A percentile compares a stretch with the other conserved stretches of the same genome.
Evolutionary conservation across 2,113 vertebrate genomes (phyloP).

Genomic region (Charina bottae): DNA sequence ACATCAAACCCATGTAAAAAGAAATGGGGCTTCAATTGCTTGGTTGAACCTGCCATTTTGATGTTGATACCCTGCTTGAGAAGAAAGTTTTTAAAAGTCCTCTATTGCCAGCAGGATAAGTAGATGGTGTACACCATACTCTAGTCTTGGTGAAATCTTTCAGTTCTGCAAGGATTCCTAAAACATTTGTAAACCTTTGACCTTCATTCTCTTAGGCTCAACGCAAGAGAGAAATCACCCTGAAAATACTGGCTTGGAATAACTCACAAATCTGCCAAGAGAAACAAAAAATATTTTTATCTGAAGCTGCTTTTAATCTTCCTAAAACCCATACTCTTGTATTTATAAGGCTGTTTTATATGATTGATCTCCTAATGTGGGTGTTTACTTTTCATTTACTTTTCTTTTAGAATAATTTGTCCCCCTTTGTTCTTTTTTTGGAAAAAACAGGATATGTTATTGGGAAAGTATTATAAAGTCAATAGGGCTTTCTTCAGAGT

Average conservation of each 20-base stretch:
- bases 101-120: not conserved
- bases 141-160: not conserved
- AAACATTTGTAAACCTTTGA: not conserved
- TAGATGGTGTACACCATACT: not conserved
- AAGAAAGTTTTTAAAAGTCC: not conserved
- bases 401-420: not conserved
- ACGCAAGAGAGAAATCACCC: not conserved
- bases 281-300: not conserved
- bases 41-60: not conserved
- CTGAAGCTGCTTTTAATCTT: not conserved
- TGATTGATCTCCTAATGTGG: not conserved
- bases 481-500: not conserved
- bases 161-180: not conserved
- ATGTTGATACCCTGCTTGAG: not conserved
- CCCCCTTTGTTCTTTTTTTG: not conserved
- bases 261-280: not conserved
- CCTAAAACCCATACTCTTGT: not conserved
- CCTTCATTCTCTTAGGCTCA: not conserved
- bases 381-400: not conserved
- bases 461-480: not conserved
- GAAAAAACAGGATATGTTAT: not conserved
- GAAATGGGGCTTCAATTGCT: not conserved
- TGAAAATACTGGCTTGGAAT: not conserved
- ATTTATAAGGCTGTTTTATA: not conserved
- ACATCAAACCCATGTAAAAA: not conserved